phyloP scores from a whole-genome alignment of 2,797 vertebrate species.

The Thripadectes ignobilis region DNA sequence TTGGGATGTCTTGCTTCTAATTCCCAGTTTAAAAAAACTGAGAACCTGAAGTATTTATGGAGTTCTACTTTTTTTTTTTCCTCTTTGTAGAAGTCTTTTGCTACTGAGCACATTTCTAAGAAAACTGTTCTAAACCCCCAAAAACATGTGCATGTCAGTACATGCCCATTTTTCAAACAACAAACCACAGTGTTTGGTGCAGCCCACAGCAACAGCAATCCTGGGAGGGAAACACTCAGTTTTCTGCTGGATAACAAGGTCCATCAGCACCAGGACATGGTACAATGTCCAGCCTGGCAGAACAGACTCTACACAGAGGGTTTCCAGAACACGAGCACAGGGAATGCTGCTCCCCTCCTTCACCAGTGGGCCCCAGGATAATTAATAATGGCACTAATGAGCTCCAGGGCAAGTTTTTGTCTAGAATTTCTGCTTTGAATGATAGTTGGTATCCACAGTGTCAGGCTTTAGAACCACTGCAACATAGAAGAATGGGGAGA shows the following conservation, averaged over 20 bases:
- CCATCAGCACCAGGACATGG: neutral
- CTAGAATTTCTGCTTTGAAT: neutral
- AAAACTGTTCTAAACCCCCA: neutral
- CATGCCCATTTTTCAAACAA: neutral
- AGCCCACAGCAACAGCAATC: neutral
- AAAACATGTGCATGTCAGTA: rapidly evolving
- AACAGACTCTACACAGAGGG: neutral
- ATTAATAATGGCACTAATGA: constrained; percentile 49
- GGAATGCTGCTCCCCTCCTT: neutral
- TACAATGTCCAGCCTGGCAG: neutral
- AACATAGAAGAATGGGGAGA: neutral
- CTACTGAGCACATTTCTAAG: neutral
- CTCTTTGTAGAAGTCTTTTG: neutral
- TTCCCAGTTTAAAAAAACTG: neutral
- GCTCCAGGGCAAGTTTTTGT: neutral
- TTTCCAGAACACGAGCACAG: neutral
- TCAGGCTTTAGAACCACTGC: neutral
- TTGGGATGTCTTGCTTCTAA: neutral
- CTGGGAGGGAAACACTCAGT: neutral
- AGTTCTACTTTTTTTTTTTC: neutral
- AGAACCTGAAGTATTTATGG: neutral
- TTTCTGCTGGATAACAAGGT: neutral
- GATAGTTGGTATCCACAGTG: neutral
- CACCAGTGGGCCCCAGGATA: constrained; percentile 23
- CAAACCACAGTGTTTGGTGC: neutral